Conservation (phyloP, 2,888 invertebrate species). For the Bimastos eiseni region DNA sequence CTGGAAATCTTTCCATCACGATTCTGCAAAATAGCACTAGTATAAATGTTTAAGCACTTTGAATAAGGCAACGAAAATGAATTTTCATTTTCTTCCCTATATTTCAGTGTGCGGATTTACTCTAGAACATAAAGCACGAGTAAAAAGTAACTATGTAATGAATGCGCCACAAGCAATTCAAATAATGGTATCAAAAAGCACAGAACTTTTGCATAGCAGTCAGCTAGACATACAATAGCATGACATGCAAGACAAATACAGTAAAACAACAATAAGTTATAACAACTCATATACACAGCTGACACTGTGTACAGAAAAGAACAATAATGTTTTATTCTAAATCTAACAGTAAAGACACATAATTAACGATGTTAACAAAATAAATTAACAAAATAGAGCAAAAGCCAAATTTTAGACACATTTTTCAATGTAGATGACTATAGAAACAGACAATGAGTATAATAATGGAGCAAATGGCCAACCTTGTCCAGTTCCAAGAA, state of each 20-base stretch:
- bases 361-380: neutral
- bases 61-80: neutral
- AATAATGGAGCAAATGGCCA: slow-evolving; percentile 35
- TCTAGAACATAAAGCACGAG: neutral
- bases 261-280: too few species aligned
- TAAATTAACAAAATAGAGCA: too few species aligned
- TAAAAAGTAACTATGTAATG: neutral
- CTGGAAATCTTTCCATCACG: slow-evolving; percentile 55
- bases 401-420: neutral
- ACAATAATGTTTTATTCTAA: too few species aligned
- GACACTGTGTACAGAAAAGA: too few species aligned
- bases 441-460: neutral
- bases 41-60: neutral
- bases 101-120: neutral
- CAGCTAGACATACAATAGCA: too few species aligned
- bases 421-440: neutral
- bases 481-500: slow-evolving; percentile 59
- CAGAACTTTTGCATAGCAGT: too few species aligned
- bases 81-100: neutral
- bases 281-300: too few species aligned
- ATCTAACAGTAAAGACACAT: neutral
- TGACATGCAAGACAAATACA: too few species aligned
- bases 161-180: too few species aligned
- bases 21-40: slow-evolving; percentile 47
- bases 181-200: too few species aligned